phyloP scores from a whole-genome alignment of 2,888 invertebrate genomes.

The Byasa hedistus region DNA sequence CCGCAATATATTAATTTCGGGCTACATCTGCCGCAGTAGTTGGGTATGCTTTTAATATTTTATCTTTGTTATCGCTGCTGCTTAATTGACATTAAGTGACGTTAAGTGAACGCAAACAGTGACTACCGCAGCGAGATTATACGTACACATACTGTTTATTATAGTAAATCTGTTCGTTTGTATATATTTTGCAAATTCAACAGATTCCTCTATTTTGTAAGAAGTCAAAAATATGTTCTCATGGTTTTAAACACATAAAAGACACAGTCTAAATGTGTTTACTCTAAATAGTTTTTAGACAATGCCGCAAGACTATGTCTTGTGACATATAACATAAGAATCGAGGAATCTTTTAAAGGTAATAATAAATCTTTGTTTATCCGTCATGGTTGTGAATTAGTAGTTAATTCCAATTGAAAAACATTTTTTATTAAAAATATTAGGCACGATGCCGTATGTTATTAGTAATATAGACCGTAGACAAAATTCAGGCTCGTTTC shows the following conservation, averaged over 20 bases:
- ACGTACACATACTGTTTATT: slow-evolving; percentile 4
- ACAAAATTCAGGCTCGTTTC: slow-evolving; percentile 11
- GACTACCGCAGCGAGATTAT: slow-evolving; percentile 24
- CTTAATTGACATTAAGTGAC: slow-evolving; percentile 60
- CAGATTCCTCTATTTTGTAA: background rate
- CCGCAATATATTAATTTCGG: slow-evolving; percentile 14
- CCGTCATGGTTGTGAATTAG: background rate
- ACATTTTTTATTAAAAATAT: background rate
- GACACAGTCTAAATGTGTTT: too few relatives aligned
- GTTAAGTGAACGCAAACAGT: slow-evolving; percentile 45
- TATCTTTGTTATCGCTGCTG: slow-evolving; percentile 39
- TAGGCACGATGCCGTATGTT: background rate
- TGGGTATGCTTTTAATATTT: slow-evolving; percentile 31
- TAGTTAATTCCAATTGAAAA: background rate
- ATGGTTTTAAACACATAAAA: too few relatives aligned
- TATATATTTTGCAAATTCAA: background rate
- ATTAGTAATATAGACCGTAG: background rate
- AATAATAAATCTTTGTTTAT: too few relatives aligned
- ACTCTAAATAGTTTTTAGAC: too few relatives aligned
- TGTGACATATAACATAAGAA: too few relatives aligned
- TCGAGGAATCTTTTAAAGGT: too few relatives aligned
- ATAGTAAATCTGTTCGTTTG: slow-evolving; percentile 14
- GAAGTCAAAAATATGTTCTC: too few relatives aligned
- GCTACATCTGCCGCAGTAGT: slow-evolving; percentile 6
- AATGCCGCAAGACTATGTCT: too few relatives aligned